phyloP scores from a whole-genome alignment of 2,113 vertebrate genomes.

The Acanthochromis polyacanthus region DNA sequence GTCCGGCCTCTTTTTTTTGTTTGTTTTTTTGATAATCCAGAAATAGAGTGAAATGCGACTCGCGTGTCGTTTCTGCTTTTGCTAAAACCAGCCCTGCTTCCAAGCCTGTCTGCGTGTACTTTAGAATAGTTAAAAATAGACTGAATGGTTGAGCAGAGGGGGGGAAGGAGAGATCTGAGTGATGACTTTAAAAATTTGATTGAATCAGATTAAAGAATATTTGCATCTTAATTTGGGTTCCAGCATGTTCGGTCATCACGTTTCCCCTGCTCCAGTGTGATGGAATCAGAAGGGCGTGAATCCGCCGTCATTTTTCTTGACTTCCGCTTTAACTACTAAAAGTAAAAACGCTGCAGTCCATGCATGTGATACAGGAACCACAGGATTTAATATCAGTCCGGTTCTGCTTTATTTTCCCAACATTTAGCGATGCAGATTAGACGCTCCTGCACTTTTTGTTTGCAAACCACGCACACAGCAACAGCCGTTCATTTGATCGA shows the following conservation, averaged over 20 bases:
- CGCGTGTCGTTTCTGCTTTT: constrained; percentile 50
- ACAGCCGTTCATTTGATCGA: constrained; percentile 65
- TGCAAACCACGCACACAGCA: constrained; percentile 1
- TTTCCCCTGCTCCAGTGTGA: not conserved
- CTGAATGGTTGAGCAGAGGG: constrained; percentile 51
- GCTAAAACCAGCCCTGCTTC: constrained; percentile 68
- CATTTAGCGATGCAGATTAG: constrained; percentile 14
- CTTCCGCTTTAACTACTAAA: too few relatives aligned
- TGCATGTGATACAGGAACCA: not conserved
- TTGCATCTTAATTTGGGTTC: constrained; percentile 53
- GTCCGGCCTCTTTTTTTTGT: constrained; percentile 11
- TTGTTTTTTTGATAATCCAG: constrained; percentile 72
- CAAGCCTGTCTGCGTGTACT: constrained; percentile 60
- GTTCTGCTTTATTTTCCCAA: constrained; percentile 16
- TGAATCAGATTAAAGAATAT: constrained; percentile 56
- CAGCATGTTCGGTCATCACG: constrained; percentile 30
- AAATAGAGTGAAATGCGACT: constrained; percentile 69
- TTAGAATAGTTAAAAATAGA: constrained; percentile 78
- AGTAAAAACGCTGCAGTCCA: not conserved
- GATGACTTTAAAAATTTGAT: constrained; percentile 64
- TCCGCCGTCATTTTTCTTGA: not conserved
- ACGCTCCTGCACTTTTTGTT: constrained; percentile 2
- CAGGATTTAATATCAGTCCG: not conserved
- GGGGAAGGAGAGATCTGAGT: constrained; percentile 51
- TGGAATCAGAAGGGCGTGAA: not conserved